Conservation (phyloP, 1,140 invertebrate species). For the Drosophila leontia region DNA sequence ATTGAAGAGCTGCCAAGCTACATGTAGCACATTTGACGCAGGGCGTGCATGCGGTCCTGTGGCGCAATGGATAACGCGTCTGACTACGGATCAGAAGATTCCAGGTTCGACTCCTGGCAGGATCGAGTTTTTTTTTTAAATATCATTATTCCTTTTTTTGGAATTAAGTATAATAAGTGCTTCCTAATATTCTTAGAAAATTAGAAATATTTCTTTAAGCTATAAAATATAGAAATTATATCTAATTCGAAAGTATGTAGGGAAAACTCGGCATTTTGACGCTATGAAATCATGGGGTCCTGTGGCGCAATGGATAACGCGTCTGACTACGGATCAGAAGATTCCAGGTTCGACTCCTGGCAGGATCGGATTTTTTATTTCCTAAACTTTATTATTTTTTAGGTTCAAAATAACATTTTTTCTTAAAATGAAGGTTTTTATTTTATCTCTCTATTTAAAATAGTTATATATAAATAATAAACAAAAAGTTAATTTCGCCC, state of each 20-base stretch:
- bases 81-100: constrained; percentile 91
- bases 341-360: constrained; percentile 91
- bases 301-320: constrained; percentile 91
- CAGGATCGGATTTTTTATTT: constrained; percentile 86
- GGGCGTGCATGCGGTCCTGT: constrained; percentile 86
- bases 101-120: constrained; percentile 90
- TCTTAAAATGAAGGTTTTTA: too few relatives aligned
- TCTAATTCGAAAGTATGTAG: neutral
- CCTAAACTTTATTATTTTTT: neutral
- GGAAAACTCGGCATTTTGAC: neutral
- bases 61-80: constrained; percentile 91
- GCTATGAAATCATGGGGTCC: constrained; percentile 76
- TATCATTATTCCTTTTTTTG: neutral
- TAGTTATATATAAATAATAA: too few relatives aligned
- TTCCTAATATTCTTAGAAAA: too few relatives aligned
- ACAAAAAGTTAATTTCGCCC: constrained; percentile 86
- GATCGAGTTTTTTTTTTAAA: constrained; percentile 83
- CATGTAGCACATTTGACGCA: neutral
- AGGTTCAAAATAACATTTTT: too few relatives aligned
- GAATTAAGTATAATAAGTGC: neutral
- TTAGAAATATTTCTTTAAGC: too few relatives aligned
- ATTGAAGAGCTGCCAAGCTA: too few relatives aligned
- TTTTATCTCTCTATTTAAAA: too few relatives aligned
- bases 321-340: constrained; percentile 90
- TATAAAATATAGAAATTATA: too few relatives aligned